Conservation (phyloP, 2,113 vertebrate genomes). For the Diglossa brunneiventris region DNA sequence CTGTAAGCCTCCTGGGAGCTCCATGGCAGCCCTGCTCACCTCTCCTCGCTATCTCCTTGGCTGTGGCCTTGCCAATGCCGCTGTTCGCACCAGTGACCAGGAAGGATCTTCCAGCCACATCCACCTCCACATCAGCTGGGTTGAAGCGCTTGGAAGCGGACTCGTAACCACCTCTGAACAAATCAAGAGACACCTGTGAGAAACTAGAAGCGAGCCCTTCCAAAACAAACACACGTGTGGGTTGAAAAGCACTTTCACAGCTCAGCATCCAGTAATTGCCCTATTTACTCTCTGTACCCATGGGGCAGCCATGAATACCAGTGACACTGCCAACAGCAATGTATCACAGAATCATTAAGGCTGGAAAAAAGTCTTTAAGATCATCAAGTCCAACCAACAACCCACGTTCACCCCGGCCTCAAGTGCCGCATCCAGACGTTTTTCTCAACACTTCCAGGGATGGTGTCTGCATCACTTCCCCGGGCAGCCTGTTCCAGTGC, state of each 20-base stretch:
- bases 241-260: not conserved
- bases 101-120: slow-evolving; percentile 75
- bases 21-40: slow-evolving; percentile 12
- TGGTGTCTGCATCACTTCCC: not conserved
- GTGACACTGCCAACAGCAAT: accelerated
- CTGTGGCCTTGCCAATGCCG: slow-evolving; percentile 80
- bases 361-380: not conserved
- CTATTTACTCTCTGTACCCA: not conserved
- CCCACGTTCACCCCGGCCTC: not conserved
- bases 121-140: slow-evolving; percentile 76
- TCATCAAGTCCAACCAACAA: not conserved
- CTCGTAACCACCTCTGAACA: slow-evolving; percentile 77
- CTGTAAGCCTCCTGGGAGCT: not conserved
- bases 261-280: accelerated
- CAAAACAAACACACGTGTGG: not conserved
- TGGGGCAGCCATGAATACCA: accelerated
- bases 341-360: too few species aligned
- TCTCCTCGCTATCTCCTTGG: slow-evolving; percentile 76
- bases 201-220: accelerated
- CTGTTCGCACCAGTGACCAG: slow-evolving; percentile 81
- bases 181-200: not conserved
- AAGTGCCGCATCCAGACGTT: not conserved
- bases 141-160: slow-evolving; percentile 75
- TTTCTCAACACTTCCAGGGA: not conserved
- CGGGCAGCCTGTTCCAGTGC: accelerated